Evolutionary conservation across 2,113 vertebrate species (phyloP).

Genomic region (Gallinago undulata): DNA sequence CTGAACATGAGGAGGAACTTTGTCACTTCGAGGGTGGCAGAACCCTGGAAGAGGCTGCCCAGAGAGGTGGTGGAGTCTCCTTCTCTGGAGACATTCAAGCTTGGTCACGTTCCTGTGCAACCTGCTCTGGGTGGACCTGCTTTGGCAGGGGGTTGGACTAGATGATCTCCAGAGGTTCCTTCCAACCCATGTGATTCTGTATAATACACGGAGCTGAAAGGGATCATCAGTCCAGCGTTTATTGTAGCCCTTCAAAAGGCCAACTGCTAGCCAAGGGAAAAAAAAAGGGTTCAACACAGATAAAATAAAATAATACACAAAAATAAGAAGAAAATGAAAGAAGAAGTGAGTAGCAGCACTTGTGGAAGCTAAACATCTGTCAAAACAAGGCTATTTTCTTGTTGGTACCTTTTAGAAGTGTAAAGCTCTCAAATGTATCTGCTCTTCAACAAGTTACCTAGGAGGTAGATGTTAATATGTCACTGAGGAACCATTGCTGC

Average conservation of each 20-base stretch:
- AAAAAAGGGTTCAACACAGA: neutral
- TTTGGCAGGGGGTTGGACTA: too few relatives aligned
- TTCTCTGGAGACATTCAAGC: too few relatives aligned
- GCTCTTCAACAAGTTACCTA: neutral
- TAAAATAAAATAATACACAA: neutral
- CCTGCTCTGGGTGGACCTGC: too few relatives aligned
- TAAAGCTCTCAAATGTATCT: slow-evolving; percentile 16
- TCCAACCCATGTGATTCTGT: too few relatives aligned
- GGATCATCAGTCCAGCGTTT: neutral
- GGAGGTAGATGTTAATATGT: neutral
- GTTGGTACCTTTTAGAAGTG: neutral
- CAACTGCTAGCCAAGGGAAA: neutral
- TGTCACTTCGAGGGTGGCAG: too few relatives aligned
- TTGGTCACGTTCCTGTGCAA: too few relatives aligned
- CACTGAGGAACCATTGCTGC: neutral
- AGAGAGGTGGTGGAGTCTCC: too few relatives aligned
- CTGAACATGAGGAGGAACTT: too few relatives aligned
- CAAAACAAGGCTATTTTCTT: neutral
- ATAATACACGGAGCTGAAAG: neutral
- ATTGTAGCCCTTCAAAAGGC: neutral
- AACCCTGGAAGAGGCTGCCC: too few relatives aligned
- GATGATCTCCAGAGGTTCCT: too few relatives aligned
- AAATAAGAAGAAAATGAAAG: neutral
- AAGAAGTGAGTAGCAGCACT: neutral
- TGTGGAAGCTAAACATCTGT: neutral